These are phyloP conservation scores for Rousettus leschenaultii DNA, from an alignment of 2,113 vertebrate genomes.

Conservation along the genomic window DNA sequence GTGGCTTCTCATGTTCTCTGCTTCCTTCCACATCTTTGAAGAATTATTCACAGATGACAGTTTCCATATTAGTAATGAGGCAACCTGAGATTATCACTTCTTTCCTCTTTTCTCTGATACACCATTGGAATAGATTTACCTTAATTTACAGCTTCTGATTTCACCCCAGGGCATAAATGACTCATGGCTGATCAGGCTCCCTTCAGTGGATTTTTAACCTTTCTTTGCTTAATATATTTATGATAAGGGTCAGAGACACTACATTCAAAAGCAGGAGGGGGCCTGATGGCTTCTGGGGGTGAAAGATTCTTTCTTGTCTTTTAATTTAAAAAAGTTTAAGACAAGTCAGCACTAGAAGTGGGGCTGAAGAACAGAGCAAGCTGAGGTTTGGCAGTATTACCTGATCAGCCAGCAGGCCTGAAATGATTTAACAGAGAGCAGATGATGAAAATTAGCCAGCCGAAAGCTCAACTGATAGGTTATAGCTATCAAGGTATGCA, in stretches of 20 bases:
- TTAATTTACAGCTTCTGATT: slow-evolving; percentile 46
- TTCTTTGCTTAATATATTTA: not conserved
- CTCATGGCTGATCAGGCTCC: not conserved
- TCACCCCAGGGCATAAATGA: not conserved
- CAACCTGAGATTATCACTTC: not conserved
- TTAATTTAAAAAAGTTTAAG: slow-evolving; percentile 57
- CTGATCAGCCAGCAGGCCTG: not conserved
- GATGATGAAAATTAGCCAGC: not conserved
- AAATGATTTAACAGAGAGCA: not conserved
- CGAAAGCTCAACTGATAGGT: not conserved
- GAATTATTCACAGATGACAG: not conserved
- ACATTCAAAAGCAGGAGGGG: slow-evolving; percentile 38
- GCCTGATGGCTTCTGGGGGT: slow-evolving; percentile 27
- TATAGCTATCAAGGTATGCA: not conserved
- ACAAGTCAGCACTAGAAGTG: not conserved
- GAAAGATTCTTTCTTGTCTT: not conserved
- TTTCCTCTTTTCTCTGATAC: not conserved
- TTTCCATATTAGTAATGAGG: not conserved
- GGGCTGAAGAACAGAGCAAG: not conserved
- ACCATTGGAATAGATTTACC: not conserved
- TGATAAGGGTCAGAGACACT: slow-evolving; percentile 42
- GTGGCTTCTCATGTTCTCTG: not conserved
- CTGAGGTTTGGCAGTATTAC: not conserved
- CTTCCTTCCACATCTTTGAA: not conserved
- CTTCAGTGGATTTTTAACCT: not conserved